Evolutionary conservation across 1,140 invertebrate genomes (phyloP), one percentile per base, ranked within the genome.

Genomic region (Muscidifurax raptorellus): DNA sequence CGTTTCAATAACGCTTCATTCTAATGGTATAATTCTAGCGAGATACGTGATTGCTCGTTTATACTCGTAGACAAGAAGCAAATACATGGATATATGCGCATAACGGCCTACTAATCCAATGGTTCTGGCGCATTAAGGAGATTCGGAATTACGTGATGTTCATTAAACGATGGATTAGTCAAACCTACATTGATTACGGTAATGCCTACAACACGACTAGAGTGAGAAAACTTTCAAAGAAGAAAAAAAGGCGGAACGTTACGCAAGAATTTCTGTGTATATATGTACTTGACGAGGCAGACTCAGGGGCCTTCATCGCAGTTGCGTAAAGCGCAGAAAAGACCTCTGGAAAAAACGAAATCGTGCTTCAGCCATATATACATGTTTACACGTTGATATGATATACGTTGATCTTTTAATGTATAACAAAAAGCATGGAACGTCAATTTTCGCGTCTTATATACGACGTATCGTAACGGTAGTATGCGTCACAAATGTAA

Each of bases 331-430:
- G 64, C 64, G 77, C 79, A 85, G 77, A 74, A 79, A 72, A 75
- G 40, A 64, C 77, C 69, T 77, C 72, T 80, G 83, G 79, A 85
- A 85, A 81, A 85, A 85, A 85, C 71, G 77, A 67, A 84, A 67
- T 80, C 69, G 72, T 75, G 36, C 71, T 84, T 84, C 78, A 84
- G 71, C 69, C 59, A 72, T 40, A 47, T 64, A 77, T 27, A 82
- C 30, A 44, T 84, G 25, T 64, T 36, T 79, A 40, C 27, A 71
- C 13, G 44, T 74, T 22, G 18, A 22, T 10, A 72, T n/a, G n/a
- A n/a, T 67, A 40, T n/a, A 84, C 47, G 40, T 80, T 27, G 71
- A 47, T 81, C 44, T 52, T 80, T 75, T 36, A 66, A 15, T 30
- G 71, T 12, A 83, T 12, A 25, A 75, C 6, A 71, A 78, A 78